phyloP scores from a whole-genome alignment of 2,797 vertebrate species.

The Rhinatrema bivittatum region DNA sequence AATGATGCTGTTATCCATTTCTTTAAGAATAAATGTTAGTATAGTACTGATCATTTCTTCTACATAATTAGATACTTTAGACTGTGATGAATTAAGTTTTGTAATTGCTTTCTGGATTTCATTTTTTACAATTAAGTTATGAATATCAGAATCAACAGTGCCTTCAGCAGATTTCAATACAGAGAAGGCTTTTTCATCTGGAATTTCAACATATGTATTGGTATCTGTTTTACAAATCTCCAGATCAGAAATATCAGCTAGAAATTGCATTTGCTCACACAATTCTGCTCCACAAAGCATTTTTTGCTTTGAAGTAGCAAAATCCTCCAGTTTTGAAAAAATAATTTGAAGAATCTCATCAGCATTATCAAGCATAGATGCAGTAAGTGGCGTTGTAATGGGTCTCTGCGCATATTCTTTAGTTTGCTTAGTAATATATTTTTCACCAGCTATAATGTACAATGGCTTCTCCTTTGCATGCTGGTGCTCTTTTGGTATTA shows the following conservation, averaged over 20 bases:
- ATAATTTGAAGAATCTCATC: constrained; percentile 29
- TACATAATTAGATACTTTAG: constrained; percentile 17
- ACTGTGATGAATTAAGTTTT: constrained; percentile 11
- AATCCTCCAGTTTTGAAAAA: constrained; percentile 20
- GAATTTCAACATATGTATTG: no score
- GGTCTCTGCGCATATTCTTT: background rate
- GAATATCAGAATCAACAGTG: background rate
- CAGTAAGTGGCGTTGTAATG: background rate
- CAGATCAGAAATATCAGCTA: no score
- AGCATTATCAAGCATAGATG: constrained; percentile 22
- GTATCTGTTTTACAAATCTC: no score
- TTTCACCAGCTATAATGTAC: background rate
- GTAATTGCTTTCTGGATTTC: constrained; percentile 22
- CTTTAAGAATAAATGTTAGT: constrained; percentile 21
- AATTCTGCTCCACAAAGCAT: background rate
- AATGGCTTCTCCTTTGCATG: background rate
- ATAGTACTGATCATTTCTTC: constrained; percentile 24
- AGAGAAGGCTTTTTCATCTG: no score
- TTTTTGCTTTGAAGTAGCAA: constrained; percentile 8
- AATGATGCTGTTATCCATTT: constrained; percentile 21
- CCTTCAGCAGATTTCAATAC: background rate
- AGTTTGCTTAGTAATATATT: constrained; percentile 5
- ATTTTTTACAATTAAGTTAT: constrained; percentile 8
- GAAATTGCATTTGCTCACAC: no score
- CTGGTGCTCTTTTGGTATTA: constrained; percentile 22